Evolutionary conservation across 2,888 invertebrate species (phyloP), one percentile per base, ranked within the genome.

Genomic region (Ennomos quercinarius): DNA sequence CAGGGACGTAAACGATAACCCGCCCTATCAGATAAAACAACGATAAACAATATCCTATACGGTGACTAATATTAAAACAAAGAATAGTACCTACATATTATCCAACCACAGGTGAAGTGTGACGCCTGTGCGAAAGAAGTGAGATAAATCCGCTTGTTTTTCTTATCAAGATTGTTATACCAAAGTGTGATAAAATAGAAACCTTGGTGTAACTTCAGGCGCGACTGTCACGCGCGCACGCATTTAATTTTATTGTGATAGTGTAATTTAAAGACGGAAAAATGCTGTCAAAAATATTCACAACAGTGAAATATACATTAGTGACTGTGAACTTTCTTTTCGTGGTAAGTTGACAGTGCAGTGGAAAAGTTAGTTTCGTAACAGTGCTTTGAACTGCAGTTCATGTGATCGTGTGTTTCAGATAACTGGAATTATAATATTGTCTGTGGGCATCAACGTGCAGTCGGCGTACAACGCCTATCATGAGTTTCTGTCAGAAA

Each of bases 341-440:
- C 66, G 66, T 91, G 89, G 91, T 91, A 83, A 91, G 90, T 90
- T 44, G 34, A 39, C 58, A 56, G 50, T 35, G 38, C 9, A 49
- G 13, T 56, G 10, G 11, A 38, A n/a, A 13, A 9, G 1, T 38
- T 13, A 27, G 38, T 50, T 51, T 49, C 38, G 50, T 55, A 40
- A 45, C 34, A 48, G 48, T 52, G 44, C 10, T 58, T 35, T 51
- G 48, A 49, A 57, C 51, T 59, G 50, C 3, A 17, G 17, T 69
- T 64, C 54, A 65, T 68, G 66, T 71, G 68, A 67, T 61, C 38
- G 39, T 61, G 57, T 64, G 57, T 88, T 94, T 76, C 93, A 98
- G 97, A 93, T 97, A 69, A 96, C 96, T 42, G 98, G 97, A 37
- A 94, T 97, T 66, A 95, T 95, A 60, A 87, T 98, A 56, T 93